A percentile compares a stretch with the other conserved stretches of the same genome.
phyloP scores from a whole-genome alignment of 2,113 vertebrate genomes.

The Diphyllodes magnificus region DNA sequence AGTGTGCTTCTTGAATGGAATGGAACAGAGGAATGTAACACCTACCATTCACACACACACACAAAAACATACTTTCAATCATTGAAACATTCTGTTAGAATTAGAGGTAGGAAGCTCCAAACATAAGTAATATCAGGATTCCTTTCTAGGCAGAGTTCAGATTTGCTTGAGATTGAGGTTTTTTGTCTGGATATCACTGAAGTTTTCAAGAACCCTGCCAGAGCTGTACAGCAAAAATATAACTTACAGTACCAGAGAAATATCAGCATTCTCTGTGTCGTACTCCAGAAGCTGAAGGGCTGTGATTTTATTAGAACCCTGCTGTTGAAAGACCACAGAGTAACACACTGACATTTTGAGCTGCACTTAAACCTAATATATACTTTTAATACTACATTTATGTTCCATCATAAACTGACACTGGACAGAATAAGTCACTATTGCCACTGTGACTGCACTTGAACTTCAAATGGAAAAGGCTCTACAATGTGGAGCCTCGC shows the following conservation, averaged over 20 bases:
- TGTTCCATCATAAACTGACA: conserved; percentile 44
- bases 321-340: conserved; percentile 58
- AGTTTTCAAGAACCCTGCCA: conserved; percentile 33
- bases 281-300: conserved; percentile 40
- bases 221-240: conserved; percentile 38
- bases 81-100: not conserved
- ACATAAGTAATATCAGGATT: conserved; percentile 14
- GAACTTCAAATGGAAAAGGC: conserved; percentile 5
- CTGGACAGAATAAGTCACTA: conserved; percentile 24
- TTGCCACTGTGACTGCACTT: not conserved
- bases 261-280: not conserved
- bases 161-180: conserved; percentile 16
- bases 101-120: conserved; percentile 1
- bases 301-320: conserved; percentile 38
- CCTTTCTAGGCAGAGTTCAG: conserved; percentile 21
- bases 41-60: not conserved
- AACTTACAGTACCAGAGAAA: conserved; percentile 19
- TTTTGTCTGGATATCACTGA: conserved; percentile 14
- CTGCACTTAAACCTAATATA: conserved; percentile 31
- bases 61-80: not conserved
- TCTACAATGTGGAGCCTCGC: not conserved
- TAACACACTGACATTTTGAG: conserved; percentile 46
- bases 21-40: not conserved
- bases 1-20: not conserved
- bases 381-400: conserved; percentile 34